Conservation (phyloP, 2,113 vertebrate species). For the Peromyscus polionotus region DNA sequence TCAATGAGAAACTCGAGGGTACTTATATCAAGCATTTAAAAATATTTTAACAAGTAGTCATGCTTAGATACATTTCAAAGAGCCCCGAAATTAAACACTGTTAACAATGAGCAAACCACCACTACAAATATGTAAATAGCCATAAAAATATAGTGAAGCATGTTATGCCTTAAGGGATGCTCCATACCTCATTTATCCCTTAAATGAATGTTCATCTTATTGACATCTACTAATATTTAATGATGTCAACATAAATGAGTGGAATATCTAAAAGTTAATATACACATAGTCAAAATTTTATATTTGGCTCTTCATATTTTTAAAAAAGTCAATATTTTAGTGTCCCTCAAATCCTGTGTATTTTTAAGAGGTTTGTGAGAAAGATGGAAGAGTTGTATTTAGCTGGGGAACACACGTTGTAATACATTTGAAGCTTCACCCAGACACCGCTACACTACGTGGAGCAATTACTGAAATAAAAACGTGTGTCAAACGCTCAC, state of each 20-base stretch:
- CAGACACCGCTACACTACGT: not conserved
- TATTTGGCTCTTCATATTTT: slow-evolving; percentile 53
- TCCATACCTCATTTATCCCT: slow-evolving; percentile 24
- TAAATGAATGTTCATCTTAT: slow-evolving; percentile 35
- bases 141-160: slow-evolving; percentile 25
- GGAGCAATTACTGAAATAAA: not conserved
- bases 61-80: slow-evolving; percentile 55
- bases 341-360: not conserved
- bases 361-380: not conserved
- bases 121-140: not conserved
- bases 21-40: slow-evolving; percentile 53
- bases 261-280: slow-evolving; percentile 48
- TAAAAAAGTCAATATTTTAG: slow-evolving; percentile 33
- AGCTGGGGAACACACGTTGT: not conserved
- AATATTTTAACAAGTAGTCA: slow-evolving; percentile 58
- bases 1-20: slow-evolving; percentile 29
- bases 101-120: not conserved
- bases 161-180: not conserved
- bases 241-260: not conserved
- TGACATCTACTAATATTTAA: not conserved
- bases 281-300: slow-evolving; percentile 57
- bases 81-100: not conserved
- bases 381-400: not conserved
- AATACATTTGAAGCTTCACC: not conserved
- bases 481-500: not conserved